Evolutionary conservation across 2,797 vertebrate species (phyloP).

Genomic region (Taeniopygia guttata): DNA sequence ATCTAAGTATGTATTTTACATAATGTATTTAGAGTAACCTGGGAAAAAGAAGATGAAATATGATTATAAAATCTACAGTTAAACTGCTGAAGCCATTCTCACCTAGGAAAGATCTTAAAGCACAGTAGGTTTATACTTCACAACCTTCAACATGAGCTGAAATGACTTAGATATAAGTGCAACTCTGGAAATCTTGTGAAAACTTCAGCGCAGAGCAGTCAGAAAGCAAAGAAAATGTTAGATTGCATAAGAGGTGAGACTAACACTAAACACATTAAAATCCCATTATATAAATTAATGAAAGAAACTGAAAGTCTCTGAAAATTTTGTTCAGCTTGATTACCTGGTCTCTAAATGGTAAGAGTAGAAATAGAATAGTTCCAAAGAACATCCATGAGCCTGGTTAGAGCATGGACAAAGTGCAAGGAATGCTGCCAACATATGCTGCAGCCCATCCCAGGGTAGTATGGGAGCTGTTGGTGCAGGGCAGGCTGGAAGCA

Average conservation of each 20-base stretch:
- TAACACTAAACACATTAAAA: background rate
- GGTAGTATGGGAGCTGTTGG: rapidly evolving
- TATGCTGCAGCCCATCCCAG: rapidly evolving
- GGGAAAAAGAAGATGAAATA: background rate
- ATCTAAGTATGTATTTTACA: background rate
- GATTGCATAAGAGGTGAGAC: background rate
- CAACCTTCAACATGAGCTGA: background rate
- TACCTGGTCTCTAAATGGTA: background rate
- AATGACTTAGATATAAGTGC: rapidly evolving
- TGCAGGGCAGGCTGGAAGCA: background rate
- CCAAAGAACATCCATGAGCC: background rate
- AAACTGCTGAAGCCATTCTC: background rate
- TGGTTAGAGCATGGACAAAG: rapidly evolving
- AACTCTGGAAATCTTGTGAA: background rate
- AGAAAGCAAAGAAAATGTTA: background rate
- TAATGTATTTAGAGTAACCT: background rate
- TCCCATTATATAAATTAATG: background rate
- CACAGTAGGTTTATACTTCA: background rate
- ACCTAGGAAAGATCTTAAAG: background rate
- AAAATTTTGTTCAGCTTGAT: background rate
- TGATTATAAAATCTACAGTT: background rate
- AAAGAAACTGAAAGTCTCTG: background rate
- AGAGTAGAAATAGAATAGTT: background rate
- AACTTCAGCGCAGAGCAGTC: background rate
- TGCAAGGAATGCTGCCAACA: rapidly evolving